These are phyloP conservation scores for Incurvaria masculella DNA, from an alignment of 2,888 invertebrate species.

Conservation along the genomic window DNA sequence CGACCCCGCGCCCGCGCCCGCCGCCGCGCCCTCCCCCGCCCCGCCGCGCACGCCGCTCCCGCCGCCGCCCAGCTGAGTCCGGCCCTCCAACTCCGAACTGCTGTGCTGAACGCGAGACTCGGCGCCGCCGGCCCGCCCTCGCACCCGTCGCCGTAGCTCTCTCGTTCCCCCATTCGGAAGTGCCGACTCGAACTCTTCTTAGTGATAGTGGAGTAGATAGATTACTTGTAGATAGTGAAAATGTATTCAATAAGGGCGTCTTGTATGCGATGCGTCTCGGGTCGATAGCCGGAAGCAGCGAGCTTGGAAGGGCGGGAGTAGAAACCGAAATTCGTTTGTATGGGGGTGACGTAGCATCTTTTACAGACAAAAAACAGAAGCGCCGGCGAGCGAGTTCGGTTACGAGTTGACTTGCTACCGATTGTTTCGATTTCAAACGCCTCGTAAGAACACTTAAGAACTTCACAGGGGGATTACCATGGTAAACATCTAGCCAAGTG, in stretches of 20 bases:
- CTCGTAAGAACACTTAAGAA: no score
- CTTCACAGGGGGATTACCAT: no score
- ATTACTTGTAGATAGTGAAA: not conserved
- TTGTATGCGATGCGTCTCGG: not conserved
- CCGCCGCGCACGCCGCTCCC: constrained; percentile 37
- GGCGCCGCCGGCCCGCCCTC: constrained; percentile 41
- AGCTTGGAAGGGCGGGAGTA: no score
- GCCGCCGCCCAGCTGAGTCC: constrained; percentile 56
- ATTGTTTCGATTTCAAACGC: no score
- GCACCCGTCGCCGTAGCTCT: constrained; percentile 42
- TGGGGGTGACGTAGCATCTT: no score
- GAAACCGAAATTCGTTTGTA: no score
- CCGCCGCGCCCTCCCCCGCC: constrained; percentile 48
- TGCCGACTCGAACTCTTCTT: constrained; percentile 41
- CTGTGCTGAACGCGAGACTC: constrained; percentile 57
- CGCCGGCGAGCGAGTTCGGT: no score
- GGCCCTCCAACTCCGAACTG: constrained; percentile 57
- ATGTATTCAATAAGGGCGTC: not conserved
- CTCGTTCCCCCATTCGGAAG: constrained; percentile 52
- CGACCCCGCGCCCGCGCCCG: constrained; percentile 52
- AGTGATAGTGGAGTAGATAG: constrained; percentile 50
- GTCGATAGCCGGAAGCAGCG: not conserved
- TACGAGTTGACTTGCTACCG: no score
- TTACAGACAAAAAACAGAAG: no score
- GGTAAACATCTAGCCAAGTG: no score